phyloP scores from a whole-genome alignment of 2,113 vertebrate species.

The Antechinus flavipes region DNA sequence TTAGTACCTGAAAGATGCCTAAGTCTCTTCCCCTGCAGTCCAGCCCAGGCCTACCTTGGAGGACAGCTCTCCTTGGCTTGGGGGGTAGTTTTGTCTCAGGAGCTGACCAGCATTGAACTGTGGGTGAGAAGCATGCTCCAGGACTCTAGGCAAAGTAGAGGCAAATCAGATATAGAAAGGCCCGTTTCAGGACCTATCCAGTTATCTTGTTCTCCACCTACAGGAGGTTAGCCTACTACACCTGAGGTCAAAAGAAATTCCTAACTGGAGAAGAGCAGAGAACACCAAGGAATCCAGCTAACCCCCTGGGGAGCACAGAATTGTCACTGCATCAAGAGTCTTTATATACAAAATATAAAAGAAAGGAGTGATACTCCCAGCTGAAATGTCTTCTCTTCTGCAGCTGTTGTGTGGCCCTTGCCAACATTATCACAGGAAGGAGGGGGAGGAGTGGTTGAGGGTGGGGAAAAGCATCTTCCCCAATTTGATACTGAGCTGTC shows the following conservation, averaged over 20 bases:
- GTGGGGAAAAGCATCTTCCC: neutral
- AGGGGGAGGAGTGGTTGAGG: neutral
- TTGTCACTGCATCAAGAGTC: neutral
- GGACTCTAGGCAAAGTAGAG: neutral
- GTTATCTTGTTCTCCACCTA: neutral
- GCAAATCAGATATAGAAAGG: neutral
- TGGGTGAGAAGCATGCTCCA: neutral
- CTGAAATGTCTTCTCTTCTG: neutral
- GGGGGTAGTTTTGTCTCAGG: neutral
- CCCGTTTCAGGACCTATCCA: neutral
- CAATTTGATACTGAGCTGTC: constrained; percentile 20
- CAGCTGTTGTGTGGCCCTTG: neutral
- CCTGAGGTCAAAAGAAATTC: neutral
- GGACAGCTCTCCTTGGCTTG: neutral
- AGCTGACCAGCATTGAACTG: neutral
- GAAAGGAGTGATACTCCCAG: neutral
- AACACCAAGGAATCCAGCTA: neutral
- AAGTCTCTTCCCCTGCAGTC: neutral
- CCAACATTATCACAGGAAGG: neutral
- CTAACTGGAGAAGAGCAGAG: neutral
- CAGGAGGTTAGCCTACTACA: constrained; percentile 2
- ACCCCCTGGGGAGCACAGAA: neutral
- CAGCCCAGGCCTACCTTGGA: neutral
- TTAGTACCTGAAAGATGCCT: neutral
- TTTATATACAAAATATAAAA: neutral